phyloP scores from a whole-genome alignment of 2,888 invertebrate species.

The Malthinus flaveolus region DNA sequence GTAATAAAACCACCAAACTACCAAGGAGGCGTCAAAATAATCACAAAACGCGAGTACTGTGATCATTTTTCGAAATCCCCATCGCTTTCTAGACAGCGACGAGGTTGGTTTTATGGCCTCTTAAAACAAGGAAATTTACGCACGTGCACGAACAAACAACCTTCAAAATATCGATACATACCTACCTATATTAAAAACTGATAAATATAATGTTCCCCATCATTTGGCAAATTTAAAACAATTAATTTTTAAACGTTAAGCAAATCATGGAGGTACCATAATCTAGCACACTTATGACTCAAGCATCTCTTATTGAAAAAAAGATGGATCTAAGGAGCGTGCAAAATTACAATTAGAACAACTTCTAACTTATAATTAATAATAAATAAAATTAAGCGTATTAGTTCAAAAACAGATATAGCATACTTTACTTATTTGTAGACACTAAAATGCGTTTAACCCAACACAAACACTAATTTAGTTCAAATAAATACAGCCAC shows the following conservation, averaged over 20 bases:
- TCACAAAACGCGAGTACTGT: no score
- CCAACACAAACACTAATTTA: no score
- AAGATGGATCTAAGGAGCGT: constrained; percentile 17
- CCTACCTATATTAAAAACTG: no score
- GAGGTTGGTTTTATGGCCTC: no score
- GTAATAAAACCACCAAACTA: no score
- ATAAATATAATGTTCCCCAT: neutral
- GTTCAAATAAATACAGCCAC: no score
- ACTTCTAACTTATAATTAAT: neutral
- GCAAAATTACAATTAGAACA: neutral
- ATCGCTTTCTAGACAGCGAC: no score
- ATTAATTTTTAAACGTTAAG: neutral
- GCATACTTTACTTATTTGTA: neutral
- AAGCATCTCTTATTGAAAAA: constrained; percentile 7
- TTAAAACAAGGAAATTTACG: no score
- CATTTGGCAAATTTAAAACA: constrained; percentile 6
- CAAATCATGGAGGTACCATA: constrained; percentile 9
- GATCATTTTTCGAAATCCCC: no score
- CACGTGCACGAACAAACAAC: no score
- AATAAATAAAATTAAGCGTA: neutral
- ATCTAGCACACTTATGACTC: constrained; percentile 13
- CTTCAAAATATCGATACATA: no score
- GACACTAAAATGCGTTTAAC: neutral
- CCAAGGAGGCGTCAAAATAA: no score
- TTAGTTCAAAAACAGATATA: neutral